These are phyloP conservation scores for Prionailurus viverrinus DNA, from an alignment of 2,113 vertebrate genomes.

Conservation along the genomic window DNA sequence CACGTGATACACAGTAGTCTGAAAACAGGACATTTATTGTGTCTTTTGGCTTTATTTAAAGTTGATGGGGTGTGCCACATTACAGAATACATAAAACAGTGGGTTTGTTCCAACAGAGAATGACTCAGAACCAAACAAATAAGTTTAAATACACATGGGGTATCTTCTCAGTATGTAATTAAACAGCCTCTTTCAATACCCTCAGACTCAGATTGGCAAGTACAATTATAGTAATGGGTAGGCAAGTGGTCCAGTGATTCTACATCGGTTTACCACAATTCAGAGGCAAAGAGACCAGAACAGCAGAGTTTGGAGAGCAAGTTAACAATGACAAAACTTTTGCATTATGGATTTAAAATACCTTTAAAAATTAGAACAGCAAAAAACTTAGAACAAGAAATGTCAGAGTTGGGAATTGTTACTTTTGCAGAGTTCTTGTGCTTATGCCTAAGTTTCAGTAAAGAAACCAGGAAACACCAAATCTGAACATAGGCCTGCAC, in stretches of 20 bases:
- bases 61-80: slow-evolving; percentile 11
- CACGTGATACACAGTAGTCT: neutral
- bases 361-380: neutral
- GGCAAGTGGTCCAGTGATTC: neutral
- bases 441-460: neutral
- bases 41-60: slow-evolving; percentile 59
- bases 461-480: slow-evolving; percentile 32
- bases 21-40: neutral
- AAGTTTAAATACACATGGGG: slow-evolving; percentile 35
- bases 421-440: neutral
- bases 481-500: neutral
- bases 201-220: neutral
- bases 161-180: slow-evolving; percentile 37
- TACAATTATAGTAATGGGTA: neutral
- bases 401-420: neutral
- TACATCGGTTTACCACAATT: neutral
- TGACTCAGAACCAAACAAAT: slow-evolving; percentile 56
- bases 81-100: slow-evolving; percentile 35
- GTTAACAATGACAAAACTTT: neutral
- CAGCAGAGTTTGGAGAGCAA: neutral
- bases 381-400: neutral
- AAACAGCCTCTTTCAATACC: slow-evolving; percentile 9
- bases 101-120: slow-evolving; percentile 57
- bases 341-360: neutral
- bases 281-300: neutral